phyloP scores from a whole-genome alignment of 92 coral and sea anemone genomes.

The Epizoanthus illoricatus region DNA sequence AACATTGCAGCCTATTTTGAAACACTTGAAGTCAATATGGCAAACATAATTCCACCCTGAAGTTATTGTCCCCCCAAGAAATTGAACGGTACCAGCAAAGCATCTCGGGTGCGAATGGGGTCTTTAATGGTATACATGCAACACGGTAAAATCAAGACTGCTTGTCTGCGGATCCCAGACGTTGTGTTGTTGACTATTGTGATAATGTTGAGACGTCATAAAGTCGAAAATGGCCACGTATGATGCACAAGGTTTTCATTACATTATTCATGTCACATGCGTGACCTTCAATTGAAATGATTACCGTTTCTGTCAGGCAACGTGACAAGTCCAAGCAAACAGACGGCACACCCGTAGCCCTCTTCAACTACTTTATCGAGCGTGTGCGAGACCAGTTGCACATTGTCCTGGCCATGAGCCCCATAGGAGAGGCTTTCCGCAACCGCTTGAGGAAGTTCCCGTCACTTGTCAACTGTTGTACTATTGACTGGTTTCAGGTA shows the following conservation, averaged over 20 bases:
- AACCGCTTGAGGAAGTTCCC: constrained; percentile 97
- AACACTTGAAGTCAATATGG: too few relatives aligned
- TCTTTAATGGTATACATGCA: too few relatives aligned
- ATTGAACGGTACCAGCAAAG: too few relatives aligned
- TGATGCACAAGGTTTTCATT: background rate
- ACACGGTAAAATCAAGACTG: too few relatives aligned
- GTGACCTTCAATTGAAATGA: background rate
- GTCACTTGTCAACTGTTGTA: constrained; percentile 95
- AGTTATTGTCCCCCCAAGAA: too few relatives aligned
- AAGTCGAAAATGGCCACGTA: too few relatives aligned
- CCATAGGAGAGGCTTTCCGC: constrained; percentile 98
- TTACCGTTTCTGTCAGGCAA: constrained; percentile 59
- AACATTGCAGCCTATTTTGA: too few relatives aligned
- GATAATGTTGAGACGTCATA: too few relatives aligned
- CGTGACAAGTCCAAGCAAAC: constrained; percentile 99
- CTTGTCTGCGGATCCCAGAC: too few relatives aligned
- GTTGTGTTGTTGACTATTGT: too few relatives aligned
- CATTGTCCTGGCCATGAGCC: constrained; percentile 99
- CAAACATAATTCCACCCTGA: too few relatives aligned
- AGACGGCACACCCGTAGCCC: constrained; percentile 96
- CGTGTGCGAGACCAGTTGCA: constrained; percentile 98
- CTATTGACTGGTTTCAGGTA: constrained; percentile 99
- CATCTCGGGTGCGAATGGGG: too few relatives aligned
- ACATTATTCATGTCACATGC: background rate
- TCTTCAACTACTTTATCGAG: constrained; percentile 93